Evolutionary conservation across 1,140 invertebrate species (phyloP).

Genomic region (Drosophila nebulosa): DNA sequence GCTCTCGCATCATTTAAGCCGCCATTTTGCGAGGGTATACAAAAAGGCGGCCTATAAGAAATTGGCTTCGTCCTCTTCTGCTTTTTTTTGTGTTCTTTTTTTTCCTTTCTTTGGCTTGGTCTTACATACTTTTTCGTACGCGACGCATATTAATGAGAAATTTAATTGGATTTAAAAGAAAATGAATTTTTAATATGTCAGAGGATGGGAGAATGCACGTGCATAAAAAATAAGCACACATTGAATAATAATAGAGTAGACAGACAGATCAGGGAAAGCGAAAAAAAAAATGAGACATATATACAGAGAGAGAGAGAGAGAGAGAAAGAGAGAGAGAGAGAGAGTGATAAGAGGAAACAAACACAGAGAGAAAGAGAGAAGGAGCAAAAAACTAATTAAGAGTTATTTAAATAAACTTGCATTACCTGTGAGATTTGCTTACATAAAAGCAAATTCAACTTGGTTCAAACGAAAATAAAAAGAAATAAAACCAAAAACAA

Average conservation of each 20-base stretch:
- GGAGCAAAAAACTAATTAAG: constrained; percentile 41
- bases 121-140: constrained; percentile 31
- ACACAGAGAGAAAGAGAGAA: background rate
- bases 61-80: background rate
- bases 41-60: background rate
- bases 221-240: constrained; percentile 53
- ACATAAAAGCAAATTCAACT: background rate
- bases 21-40: background rate
- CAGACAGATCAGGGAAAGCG: constrained; percentile 5
- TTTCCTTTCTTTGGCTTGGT: background rate
- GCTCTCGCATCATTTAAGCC: too few relatives aligned
- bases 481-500: background rate
- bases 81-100: background rate
- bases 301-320: background rate
- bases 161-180: constrained; percentile 72
- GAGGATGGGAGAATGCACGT: constrained; percentile 27
- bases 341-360: background rate
- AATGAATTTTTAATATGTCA: constrained; percentile 68
- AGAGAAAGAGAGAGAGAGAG: background rate
- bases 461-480: background rate
- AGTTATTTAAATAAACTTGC: constrained; percentile 22
- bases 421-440: constrained; percentile 14
- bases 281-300: background rate
- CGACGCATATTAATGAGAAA: constrained; percentile 67
- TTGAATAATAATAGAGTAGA: constrained; percentile 32